Percentiles rank a stretch among this genome's conserved stretches.
Evolutionary conservation across 2,113 vertebrate species (phyloP).

Genomic region (Melanotaenia duboulayi): DNA sequence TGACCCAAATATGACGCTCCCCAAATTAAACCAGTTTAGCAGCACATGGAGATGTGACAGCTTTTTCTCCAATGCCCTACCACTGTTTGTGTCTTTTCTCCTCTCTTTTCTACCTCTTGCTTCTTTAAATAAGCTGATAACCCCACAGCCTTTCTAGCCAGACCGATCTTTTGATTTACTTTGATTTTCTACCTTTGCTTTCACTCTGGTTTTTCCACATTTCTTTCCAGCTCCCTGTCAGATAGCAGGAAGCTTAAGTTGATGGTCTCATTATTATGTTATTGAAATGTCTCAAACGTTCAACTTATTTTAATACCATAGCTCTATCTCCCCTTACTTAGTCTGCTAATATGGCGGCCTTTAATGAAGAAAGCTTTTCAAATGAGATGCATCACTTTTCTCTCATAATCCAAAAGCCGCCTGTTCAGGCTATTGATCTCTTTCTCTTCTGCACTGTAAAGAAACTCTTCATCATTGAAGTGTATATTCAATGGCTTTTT

Average conservation of each 20-base stretch:
- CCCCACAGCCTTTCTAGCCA: slow-evolving; percentile 13
- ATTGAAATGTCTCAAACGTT: slow-evolving; percentile 60
- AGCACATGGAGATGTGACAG: slow-evolving; percentile 50
- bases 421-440: slow-evolving; percentile 45
- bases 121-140: slow-evolving; percentile 47
- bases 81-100: slow-evolving; percentile 2
- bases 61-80: slow-evolving; percentile 33
- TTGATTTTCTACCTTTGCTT: slow-evolving; percentile 34
- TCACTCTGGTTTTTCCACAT: slow-evolving; percentile 11
- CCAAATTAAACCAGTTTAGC: slow-evolving; percentile 49
- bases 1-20: slow-evolving; percentile 73
- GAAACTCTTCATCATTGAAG: slow-evolving; percentile 5
- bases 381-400: slow-evolving; percentile 51
- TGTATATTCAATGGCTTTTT: slow-evolving; percentile 17
- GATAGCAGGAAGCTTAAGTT: slow-evolving; percentile 51
- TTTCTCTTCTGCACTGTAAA: slow-evolving; percentile 15
- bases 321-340: slow-evolving; percentile 58
- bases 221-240: slow-evolving; percentile 47
- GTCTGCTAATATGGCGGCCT: slow-evolving; percentile 35
- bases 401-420: slow-evolving; percentile 25
- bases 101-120: not conserved
- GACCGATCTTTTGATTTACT: slow-evolving; percentile 42
- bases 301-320: slow-evolving; percentile 65
- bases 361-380: slow-evolving; percentile 21
- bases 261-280: slow-evolving; percentile 75